These are phyloP conservation scores for Aphrophora alni DNA, from an alignment of 2,888 invertebrate genomes.

Conservation along the genomic window DNA sequence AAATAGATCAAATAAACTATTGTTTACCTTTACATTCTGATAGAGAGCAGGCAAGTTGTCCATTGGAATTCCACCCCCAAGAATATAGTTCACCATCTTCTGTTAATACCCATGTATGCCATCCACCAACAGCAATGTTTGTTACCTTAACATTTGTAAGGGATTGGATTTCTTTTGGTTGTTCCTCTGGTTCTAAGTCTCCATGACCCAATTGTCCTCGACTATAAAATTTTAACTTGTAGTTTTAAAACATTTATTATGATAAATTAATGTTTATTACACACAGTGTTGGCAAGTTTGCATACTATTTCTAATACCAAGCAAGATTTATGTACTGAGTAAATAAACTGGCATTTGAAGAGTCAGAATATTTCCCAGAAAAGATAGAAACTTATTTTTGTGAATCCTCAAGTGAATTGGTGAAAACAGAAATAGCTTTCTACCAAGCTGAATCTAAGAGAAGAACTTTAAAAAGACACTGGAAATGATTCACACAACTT, in stretches of 20 bases:
- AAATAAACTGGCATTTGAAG: too few relatives aligned
- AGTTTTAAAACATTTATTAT: not conserved
- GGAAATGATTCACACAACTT: too few relatives aligned
- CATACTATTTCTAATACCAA: too few relatives aligned
- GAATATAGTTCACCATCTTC: slow-evolving; percentile 81
- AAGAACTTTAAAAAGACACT: too few relatives aligned
- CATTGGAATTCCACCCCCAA: slow-evolving; percentile 92
- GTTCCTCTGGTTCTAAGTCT: slow-evolving; percentile 66
- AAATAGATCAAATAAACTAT: too few relatives aligned
- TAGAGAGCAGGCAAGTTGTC: slow-evolving; percentile 72
- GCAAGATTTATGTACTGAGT: too few relatives aligned
- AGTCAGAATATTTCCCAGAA: too few relatives aligned
- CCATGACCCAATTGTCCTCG: slow-evolving; percentile 88
- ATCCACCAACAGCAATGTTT: slow-evolving; percentile 79
- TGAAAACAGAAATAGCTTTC: too few relatives aligned
- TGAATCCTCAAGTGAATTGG: too few relatives aligned
- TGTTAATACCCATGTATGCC: slow-evolving; percentile 85
- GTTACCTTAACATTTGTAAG: slow-evolving; percentile 76
- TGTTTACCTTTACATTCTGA: not conserved
- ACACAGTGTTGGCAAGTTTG: not conserved
- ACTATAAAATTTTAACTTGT: slow-evolving; percentile 60
- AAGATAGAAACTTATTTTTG: too few relatives aligned
- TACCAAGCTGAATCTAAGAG: too few relatives aligned
- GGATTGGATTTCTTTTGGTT: slow-evolving; percentile 72
- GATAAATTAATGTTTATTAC: not conserved